These are phyloP conservation scores for Neogobius melanostomus DNA, from an alignment of 2,113 vertebrate genomes.

Conservation along the genomic window DNA sequence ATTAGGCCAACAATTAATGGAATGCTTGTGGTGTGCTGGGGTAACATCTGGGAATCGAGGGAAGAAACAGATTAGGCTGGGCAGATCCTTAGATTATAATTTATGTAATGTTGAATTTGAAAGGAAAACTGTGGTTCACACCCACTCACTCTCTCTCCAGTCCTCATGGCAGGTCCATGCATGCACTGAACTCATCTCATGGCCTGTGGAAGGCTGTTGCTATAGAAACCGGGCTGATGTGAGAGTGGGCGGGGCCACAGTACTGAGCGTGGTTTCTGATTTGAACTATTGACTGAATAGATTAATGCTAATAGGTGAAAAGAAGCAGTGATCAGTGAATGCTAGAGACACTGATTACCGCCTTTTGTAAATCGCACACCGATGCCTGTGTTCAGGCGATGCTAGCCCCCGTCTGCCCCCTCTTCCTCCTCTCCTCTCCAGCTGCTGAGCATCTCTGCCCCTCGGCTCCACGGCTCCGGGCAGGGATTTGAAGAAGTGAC, in stretches of 20 bases:
- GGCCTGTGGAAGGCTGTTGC: conserved; percentile 68
- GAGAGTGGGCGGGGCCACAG: conserved; percentile 32
- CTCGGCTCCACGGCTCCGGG: not conserved
- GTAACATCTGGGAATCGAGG: not conserved
- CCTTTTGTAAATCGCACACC: conserved; percentile 1
- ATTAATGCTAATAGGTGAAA: not conserved
- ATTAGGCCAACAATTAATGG: not conserved
- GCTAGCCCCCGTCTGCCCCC: conserved; percentile 22
- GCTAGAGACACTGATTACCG: not conserved
- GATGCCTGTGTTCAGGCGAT: conserved; percentile 42
- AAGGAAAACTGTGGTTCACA: not conserved
- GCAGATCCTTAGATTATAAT: not conserved
- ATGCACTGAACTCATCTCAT: conserved; percentile 22
- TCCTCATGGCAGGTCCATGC: not conserved
- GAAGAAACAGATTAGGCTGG: not conserved
- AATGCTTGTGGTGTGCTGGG: not conserved
- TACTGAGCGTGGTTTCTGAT: not conserved
- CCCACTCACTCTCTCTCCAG: not conserved
- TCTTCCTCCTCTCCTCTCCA: conserved; percentile 39
- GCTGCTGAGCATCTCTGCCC: conserved; percentile 31
- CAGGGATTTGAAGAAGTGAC: conserved; percentile 66
- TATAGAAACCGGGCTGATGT: conserved; percentile 71
- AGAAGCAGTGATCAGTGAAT: not conserved
- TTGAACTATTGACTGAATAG: not conserved
- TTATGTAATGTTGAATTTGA: conserved; percentile 2